These are phyloP conservation scores for Coleophora deauratella DNA, from an alignment of 2,888 invertebrate genomes.

Conservation along the genomic window DNA sequence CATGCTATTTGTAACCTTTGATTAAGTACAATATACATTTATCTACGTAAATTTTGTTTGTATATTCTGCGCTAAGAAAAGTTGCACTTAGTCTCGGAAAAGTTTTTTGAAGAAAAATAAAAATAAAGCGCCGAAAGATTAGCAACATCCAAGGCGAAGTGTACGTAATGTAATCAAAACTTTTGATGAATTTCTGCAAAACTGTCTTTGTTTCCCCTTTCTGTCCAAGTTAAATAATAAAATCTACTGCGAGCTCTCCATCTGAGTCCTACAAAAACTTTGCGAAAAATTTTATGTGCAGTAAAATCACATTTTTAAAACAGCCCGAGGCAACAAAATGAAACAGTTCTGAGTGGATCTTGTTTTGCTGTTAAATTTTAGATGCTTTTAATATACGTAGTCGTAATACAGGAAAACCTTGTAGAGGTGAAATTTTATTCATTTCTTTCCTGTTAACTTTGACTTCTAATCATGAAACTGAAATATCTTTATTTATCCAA, in stretches of 20 bases:
- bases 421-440: no score
- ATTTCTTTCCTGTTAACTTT: no score
- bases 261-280: slow-evolving; percentile 36
- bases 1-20: no score
- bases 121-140: slow-evolving; percentile 44
- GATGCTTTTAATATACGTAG: no score
- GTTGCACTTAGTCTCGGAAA: slow-evolving; percentile 21
- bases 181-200: slow-evolving; percentile 67
- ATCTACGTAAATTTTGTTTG: no score
- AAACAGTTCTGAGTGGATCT: background rate
- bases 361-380: no score
- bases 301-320: slow-evolving; percentile 29
- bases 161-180: slow-evolving; percentile 68
- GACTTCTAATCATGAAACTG: no score
- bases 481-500: no score
- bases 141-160: slow-evolving; percentile 45
- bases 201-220: slow-evolving; percentile 66
- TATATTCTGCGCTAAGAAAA: slow-evolving; percentile 2
- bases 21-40: no score
- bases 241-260: slow-evolving; percentile 42
- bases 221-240: slow-evolving; percentile 59
- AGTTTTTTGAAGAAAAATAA: slow-evolving; percentile 28
- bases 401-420: no score
- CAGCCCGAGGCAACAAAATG: slow-evolving; percentile 1
- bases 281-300: slow-evolving; percentile 29